These are phyloP conservation scores for Botrylloides violaceus DNA, from an alignment of 23 tunicate genomes.

Conservation along the genomic window DNA sequence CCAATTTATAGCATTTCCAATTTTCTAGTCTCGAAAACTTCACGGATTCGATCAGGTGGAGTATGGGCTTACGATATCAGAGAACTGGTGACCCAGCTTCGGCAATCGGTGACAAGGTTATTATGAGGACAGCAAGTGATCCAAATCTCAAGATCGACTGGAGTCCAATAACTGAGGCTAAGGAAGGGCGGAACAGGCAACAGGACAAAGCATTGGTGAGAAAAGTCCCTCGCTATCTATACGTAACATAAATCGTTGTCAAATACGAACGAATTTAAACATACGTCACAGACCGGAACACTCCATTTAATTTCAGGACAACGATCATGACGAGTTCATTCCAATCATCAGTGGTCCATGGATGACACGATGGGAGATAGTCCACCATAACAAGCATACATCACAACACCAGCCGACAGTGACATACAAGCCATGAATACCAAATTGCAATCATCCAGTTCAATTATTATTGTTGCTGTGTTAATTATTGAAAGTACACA, in stretches of 20 bases:
- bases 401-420: constrained; percentile 15
- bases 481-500: no score
- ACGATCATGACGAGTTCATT: constrained; percentile 49
- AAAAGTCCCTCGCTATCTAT: neutral
- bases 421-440: no score
- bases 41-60: constrained; percentile 70
- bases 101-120: constrained; percentile 50
- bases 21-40: constrained; percentile 48
- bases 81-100: constrained; percentile 50
- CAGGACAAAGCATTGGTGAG: constrained; percentile 43
- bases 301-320: constrained; percentile 20
- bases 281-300: constrained; percentile 33
- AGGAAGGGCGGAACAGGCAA: constrained; percentile 31
- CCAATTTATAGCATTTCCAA: no score
- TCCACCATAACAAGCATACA: constrained; percentile 76
- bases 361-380: constrained; percentile 93
- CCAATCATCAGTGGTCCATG: constrained; percentile 87
- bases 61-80: constrained; percentile 82
- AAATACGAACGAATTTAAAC: constrained; percentile 17
- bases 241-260: constrained; percentile 7
- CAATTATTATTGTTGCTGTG: no score
- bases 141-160: constrained; percentile 81
- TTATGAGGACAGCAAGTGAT: constrained; percentile 60
- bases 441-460: no score
- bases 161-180: constrained; percentile 39